A percentile compares a stretch with the other conserved stretches of the same genome.
Evolutionary conservation across 1,140 invertebrate genomes (phyloP).

Genomic region (Saccostrea echinata): DNA sequence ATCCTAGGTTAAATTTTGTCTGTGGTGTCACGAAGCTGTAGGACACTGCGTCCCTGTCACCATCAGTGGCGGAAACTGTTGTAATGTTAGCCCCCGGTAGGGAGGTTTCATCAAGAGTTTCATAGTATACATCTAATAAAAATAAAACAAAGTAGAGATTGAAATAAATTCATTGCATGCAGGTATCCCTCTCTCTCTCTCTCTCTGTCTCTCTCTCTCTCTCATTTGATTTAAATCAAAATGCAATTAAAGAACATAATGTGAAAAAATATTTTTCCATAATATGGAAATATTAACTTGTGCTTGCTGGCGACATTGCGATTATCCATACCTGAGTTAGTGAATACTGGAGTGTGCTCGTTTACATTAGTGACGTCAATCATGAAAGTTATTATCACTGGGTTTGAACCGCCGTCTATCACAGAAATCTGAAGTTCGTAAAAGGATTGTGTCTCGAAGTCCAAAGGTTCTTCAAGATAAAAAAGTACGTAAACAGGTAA

Average conservation of each 20-base stretch:
- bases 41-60: not conserved
- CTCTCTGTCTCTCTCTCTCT: not conserved
- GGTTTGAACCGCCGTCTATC: not conserved
- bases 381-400: not conserved
- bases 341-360: not conserved
- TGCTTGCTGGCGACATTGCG: not conserved
- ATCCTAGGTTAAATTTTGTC: not conserved
- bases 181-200: not conserved
- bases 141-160: not conserved
- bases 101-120: not conserved
- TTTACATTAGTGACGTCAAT: constrained; percentile 7
- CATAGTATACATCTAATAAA: constrained; percentile 12
- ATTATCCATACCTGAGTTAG: not conserved
- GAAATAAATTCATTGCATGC: not conserved
- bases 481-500: not conserved
- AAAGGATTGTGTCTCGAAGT: constrained; percentile 10
- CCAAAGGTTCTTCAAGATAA: not conserved
- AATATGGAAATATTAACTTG: not conserved
- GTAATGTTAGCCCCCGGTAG: not conserved
- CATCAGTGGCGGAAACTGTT: not conserved
- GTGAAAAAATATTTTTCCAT: not conserved
- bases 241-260: not conserved
- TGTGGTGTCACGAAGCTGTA: not conserved
- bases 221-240: not conserved
- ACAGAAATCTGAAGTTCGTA: constrained; percentile 3